phyloP scores from a whole-genome alignment of 2,113 vertebrate genomes.

The Menura novaehollandiae region DNA sequence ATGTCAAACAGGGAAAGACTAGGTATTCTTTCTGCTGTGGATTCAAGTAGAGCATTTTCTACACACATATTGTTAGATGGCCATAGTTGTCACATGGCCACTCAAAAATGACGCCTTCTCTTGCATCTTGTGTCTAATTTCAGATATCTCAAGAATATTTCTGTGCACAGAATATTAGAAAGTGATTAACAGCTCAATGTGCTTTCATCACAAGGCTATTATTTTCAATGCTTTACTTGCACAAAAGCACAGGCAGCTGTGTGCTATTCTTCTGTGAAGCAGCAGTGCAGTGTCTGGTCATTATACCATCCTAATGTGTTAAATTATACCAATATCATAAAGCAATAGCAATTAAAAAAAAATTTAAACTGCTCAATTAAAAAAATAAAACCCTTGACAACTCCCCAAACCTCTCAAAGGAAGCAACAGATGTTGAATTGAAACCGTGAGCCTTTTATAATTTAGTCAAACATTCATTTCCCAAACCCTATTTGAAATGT shows the following conservation, averaged over 20 bases:
- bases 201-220: constrained; percentile 43
- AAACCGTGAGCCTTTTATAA: not conserved
- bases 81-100: not conserved
- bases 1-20: not conserved
- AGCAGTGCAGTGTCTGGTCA: not conserved
- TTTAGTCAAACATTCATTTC: not conserved
- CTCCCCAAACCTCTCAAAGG: constrained; percentile 8
- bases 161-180: constrained; percentile 19
- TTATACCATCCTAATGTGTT: not conserved
- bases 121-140: not conserved
- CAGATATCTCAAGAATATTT: constrained; percentile 31
- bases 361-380: not conserved
- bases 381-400: constrained; percentile 17
- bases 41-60: not conserved
- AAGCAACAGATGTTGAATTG: constrained; percentile 26
- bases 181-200: constrained; percentile 33
- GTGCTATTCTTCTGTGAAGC: constrained; percentile 29
- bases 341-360: not conserved
- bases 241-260: constrained; percentile 58
- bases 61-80: not conserved
- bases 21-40: not conserved
- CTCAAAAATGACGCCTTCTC: not conserved
- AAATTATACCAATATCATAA: constrained; percentile 37
- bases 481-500: not conserved
- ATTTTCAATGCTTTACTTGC: constrained; percentile 20